These are phyloP conservation scores for Limosa lapponica DNA, from an alignment of 2,797 vertebrate genomes.

Conservation along the genomic window DNA sequence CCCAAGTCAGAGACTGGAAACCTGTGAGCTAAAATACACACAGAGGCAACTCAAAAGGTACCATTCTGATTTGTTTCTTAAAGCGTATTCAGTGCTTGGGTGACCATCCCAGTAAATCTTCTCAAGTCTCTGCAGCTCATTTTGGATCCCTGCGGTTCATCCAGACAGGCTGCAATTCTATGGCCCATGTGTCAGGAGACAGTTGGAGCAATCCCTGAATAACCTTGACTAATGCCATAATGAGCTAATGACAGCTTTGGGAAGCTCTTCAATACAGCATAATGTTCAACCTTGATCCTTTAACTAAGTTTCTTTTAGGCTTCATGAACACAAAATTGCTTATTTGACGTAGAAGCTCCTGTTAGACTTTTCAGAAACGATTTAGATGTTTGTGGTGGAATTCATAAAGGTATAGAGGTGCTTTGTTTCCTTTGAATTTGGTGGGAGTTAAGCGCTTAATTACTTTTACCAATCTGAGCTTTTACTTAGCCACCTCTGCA, in stretches of 20 bases:
- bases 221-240: neutral
- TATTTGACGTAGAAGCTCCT: neutral
- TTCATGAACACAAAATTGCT: neutral
- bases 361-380: neutral
- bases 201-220: neutral
- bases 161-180: neutral
- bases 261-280: neutral
- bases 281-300: neutral
- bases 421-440: neutral
- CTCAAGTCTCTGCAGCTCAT: neutral
- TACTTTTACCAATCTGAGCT: neutral
- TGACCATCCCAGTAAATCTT: neutral
- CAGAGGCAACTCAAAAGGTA: neutral
- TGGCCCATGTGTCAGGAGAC: neutral
- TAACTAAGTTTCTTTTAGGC: neutral
- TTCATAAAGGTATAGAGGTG: neutral
- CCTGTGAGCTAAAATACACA: neutral
- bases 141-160: neutral
- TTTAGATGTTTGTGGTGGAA: neutral
- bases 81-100: neutral
- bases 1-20: neutral
- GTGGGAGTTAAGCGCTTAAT: neutral
- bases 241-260: neutral
- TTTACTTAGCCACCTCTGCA: neutral
- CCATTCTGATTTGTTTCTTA: neutral